These are phyloP conservation scores for Andricus curvator DNA, from an alignment of 2,888 invertebrate genomes.

Conservation along the genomic window DNA sequence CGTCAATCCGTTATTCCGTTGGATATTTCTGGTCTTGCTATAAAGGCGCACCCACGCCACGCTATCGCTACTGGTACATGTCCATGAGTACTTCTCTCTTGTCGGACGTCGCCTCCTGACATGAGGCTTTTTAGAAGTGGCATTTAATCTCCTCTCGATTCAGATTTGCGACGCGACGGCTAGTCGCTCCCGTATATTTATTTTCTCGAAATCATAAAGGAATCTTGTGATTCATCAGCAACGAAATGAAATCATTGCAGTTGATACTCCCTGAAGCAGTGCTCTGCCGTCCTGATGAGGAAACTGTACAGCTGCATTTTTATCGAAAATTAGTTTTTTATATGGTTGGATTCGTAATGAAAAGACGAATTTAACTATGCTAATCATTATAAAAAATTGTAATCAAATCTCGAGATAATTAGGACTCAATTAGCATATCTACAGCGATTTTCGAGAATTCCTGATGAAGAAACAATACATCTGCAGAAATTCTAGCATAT, in stretches of 20 bases:
- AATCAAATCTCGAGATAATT: no score
- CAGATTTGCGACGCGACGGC: slow-evolving; percentile 25
- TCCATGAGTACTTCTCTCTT: slow-evolving; percentile 20
- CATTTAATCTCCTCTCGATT: slow-evolving; percentile 19
- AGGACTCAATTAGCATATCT: no score
- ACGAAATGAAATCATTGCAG: background rate
- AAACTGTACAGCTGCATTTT: no score
- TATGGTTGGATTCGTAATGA: no score
- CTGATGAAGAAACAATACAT: no score
- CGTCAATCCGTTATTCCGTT: slow-evolving; percentile 20
- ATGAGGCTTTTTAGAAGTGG: slow-evolving; percentile 25
- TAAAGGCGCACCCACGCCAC: slow-evolving; percentile 5
- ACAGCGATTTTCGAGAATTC: no score
- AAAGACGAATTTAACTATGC: no score
- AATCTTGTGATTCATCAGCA: background rate
- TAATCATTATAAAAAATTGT: no score
- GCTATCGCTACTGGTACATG: slow-evolving; percentile 18
- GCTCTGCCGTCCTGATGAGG: no score
- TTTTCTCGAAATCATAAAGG: background rate
- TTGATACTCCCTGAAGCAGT: no score
- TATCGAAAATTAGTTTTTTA: no score
- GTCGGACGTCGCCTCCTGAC: slow-evolving; percentile 18
- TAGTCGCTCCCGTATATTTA: slow-evolving; percentile 11
- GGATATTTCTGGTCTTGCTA: slow-evolving; percentile 24
- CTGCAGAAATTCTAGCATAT: no score